Percentiles rank a stretch among this genome's conserved stretches.
These are phyloP conservation scores for Barypeithes pellucidus DNA, from an alignment of 2,888 invertebrate genomes.

Conservation along the genomic window DNA sequence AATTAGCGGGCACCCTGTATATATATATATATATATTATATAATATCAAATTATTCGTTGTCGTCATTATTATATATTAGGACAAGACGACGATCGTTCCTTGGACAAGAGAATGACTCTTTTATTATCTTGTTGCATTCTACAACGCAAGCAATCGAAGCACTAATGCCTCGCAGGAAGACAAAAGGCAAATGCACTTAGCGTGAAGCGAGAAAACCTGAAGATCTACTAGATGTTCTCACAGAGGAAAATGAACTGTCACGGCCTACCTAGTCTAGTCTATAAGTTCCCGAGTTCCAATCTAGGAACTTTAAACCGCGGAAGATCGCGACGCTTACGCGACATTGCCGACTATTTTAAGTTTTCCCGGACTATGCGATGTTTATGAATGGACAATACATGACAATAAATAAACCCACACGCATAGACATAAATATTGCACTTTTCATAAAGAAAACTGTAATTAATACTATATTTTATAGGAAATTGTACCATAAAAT, in stretches of 20 bases:
- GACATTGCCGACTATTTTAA: background rate
- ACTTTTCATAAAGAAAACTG: too few species aligned
- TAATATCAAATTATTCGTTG: background rate
- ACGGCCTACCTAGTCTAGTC: conserved; percentile 49
- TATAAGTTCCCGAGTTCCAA: conserved; percentile 42
- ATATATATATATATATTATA: too few species aligned
- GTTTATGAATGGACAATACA: background rate
- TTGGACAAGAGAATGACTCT: conserved; percentile 4
- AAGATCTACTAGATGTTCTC: conserved; percentile 51
- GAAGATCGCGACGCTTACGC: conserved; percentile 21
- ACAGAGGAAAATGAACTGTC: conserved; percentile 48
- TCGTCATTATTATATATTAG: background rate
- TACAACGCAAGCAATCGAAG: conserved; percentile 29
- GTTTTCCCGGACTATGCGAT: background rate
- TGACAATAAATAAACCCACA: too few species aligned
- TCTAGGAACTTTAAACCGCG: conserved; percentile 41
- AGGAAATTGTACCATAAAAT: too few species aligned
- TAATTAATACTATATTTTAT: too few species aligned
- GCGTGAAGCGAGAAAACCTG: conserved; percentile 53
- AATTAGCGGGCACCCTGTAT: too few species aligned
- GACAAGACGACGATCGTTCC: background rate
- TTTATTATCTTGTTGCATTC: conserved; percentile 43
- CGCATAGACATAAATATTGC: too few species aligned
- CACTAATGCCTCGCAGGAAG: conserved; percentile 31
- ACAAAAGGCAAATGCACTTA: conserved; percentile 53